Base-by-base conservation (phyloP, 2,888 invertebrate species). In the Meandrusa payeni region DNA sequence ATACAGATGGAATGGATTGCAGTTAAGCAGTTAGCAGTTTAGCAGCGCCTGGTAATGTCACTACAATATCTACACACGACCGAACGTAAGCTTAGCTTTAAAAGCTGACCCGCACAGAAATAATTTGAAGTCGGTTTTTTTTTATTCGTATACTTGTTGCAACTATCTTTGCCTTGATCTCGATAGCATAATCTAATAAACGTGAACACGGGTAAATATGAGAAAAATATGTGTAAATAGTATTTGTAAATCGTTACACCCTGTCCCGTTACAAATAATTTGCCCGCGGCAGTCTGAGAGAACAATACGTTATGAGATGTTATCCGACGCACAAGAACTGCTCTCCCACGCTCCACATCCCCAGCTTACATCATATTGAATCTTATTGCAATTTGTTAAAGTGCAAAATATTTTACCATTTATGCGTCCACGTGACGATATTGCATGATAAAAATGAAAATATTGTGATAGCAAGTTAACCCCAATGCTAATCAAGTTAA, bases 251-350 rank as follows among this genome's bases (percentile, higher is more conserved):
- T 12, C 32, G 15, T 23, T 37, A 36, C 28, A 29, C 28, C 10
- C n/a, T 31, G 36, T 40, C 26, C 32, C 36, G 39, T 31, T 42
- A 46, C 42, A 39, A 48, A 43, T 46, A 40, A 20, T 31, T 31
- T 31, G 24, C 32, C 32, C 20, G 32, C 36, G 27, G 33, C 29
- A 11, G 13, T 10, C 26, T 20, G 31, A 31, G 23, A 7, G 11
- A 19, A 36, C 43, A 46, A 40, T 40, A 37, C 17, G 9, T 38
- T 37, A 33, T 39, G 41, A 28, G 46, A 48, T 48, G 48, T 29
- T 48, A 48, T 48, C 46, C 20, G 36, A 19, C 11, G 6, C 15
- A 26, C n/a, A 43, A 37, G 42, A 42, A 42, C 17, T 26, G 24
- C 26, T 26, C 17, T 48, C 48, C 39, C 48, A 48, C 48, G 48